Evolutionary conservation across 2,113 vertebrate species (phyloP).

Genomic region (Speoplatyrhinus poulsoni): DNA sequence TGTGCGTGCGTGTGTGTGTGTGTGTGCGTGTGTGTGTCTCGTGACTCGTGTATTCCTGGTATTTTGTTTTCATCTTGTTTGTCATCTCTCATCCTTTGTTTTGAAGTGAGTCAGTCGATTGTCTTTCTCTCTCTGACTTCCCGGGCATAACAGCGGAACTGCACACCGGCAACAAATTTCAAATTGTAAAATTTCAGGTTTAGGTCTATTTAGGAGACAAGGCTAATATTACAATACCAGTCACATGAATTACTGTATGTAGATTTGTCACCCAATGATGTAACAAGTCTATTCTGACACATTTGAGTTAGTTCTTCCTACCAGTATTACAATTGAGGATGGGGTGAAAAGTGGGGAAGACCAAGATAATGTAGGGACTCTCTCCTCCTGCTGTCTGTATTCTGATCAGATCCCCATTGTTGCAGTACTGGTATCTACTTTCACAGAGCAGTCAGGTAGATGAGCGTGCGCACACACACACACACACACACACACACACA

Average conservation of each 20-base stretch:
- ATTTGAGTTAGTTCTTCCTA: too few species aligned
- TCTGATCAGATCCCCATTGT: slow-evolving; percentile 47
- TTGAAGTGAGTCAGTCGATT: slow-evolving; percentile 1
- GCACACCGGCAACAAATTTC: background rate
- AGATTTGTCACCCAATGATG: too few species aligned
- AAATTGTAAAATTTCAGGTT: slow-evolving; percentile 12
- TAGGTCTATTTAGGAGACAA: background rate
- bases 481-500: background rate
- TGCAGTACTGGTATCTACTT: slow-evolving; percentile 43
- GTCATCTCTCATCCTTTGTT: background rate
- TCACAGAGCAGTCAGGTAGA: slow-evolving; percentile 33
- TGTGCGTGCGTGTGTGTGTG: slow-evolving; percentile 9
- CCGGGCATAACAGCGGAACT: background rate
- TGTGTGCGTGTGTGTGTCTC: slow-evolving; percentile 26
- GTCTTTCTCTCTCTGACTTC: background rate
- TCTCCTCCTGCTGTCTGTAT: slow-evolving; percentile 40
- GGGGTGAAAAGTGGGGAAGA: background rate
- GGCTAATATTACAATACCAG: background rate
- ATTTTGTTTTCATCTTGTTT: background rate
- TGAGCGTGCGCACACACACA: background rate
- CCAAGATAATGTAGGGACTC: slow-evolving; percentile 26
- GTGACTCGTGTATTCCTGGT: slow-evolving; percentile 1
- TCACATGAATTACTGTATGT: background rate
- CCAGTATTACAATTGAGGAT: too few species aligned
- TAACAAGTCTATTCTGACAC: too few species aligned